Evolutionary conservation across 2,797 vertebrate species (phyloP).

Genomic region (Salmo trutta): DNA sequence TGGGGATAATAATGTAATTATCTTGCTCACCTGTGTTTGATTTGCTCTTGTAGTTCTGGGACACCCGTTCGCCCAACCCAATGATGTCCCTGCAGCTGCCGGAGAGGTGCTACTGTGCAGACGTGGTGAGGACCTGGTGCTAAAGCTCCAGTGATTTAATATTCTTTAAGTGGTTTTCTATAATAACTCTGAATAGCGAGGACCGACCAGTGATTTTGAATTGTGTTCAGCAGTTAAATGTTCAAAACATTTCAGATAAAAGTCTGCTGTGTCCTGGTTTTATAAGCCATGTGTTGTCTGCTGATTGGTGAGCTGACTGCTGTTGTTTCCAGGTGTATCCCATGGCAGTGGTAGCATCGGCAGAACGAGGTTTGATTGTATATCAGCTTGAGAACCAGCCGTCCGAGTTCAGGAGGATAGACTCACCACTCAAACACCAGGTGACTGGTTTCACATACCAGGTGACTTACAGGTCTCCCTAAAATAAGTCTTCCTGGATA

Average conservation of each 20-base stretch:
- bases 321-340: conserved; percentile 78
- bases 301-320: background rate
- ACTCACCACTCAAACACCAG: conserved; percentile 89
- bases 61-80: conserved; percentile 93
- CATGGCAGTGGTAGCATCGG: conserved; percentile 87
- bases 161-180: background rate
- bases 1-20: too few species aligned
- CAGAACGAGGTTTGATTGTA: conserved; percentile 85
- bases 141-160: background rate
- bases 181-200: background rate
- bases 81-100: conserved; percentile 97
- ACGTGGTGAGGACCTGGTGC: conserved; percentile 83
- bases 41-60: conserved; percentile 87
- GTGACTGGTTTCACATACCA: conserved; percentile 55
- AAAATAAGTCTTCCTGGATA: conserved; percentile 2
- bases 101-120: conserved; percentile 95
- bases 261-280: conserved; percentile 59
- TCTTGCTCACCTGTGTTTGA: conserved; percentile 10
- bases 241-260: conserved; percentile 60
- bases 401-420: conserved; percentile 86
- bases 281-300: background rate
- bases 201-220: background rate
- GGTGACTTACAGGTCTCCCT: background rate
- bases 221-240: background rate
- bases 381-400: conserved; percentile 89